A percentile compares a stretch with the other conserved stretches of the same genome.
phyloP scores from a whole-genome alignment of 2,113 vertebrate genomes.

The Myrmophylax atrothorax region DNA sequence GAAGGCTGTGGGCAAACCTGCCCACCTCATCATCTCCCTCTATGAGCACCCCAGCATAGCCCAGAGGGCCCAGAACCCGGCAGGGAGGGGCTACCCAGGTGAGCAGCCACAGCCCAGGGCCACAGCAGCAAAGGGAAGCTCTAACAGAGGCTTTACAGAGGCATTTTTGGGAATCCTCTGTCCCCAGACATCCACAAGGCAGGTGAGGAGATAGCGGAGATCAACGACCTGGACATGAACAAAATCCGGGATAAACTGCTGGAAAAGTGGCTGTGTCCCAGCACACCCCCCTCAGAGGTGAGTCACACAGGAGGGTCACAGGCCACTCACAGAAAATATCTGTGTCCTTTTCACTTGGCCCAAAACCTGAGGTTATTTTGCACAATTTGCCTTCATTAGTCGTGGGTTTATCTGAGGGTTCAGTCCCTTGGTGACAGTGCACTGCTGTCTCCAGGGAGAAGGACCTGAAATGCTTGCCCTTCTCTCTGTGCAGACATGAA shows the following conservation, averaged over 20 bases:
- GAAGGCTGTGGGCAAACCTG: slow-evolving; percentile 81
- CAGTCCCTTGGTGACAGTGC: neutral
- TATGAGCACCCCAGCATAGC: slow-evolving; percentile 89
- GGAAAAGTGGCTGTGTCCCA: slow-evolving; percentile 92
- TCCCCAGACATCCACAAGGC: slow-evolving; percentile 86
- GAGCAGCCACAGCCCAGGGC: neutral
- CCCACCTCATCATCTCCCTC: slow-evolving; percentile 83
- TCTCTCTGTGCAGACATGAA: neutral
- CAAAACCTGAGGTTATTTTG: neutral
- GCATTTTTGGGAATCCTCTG: neutral
- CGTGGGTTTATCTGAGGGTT: neutral
- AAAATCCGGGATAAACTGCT: slow-evolving; percentile 87
- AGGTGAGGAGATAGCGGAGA: slow-evolving; percentile 87
- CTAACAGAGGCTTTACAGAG: neutral
- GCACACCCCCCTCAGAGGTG: slow-evolving; percentile 74
- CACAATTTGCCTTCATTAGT: neutral
- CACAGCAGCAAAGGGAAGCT: neutral
- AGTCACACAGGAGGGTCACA: neutral
- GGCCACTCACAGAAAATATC: neutral
- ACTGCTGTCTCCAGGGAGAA: neutral
- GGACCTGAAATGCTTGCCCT: neutral
- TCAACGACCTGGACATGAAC: slow-evolving; percentile 87
- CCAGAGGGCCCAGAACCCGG: slow-evolving; percentile 78
- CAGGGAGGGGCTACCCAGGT: slow-evolving; percentile 84
- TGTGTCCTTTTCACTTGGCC: neutral